These are phyloP conservation scores for Andrena camellia DNA, from an alignment of 2,888 invertebrate genomes.

Conservation along the genomic window DNA sequence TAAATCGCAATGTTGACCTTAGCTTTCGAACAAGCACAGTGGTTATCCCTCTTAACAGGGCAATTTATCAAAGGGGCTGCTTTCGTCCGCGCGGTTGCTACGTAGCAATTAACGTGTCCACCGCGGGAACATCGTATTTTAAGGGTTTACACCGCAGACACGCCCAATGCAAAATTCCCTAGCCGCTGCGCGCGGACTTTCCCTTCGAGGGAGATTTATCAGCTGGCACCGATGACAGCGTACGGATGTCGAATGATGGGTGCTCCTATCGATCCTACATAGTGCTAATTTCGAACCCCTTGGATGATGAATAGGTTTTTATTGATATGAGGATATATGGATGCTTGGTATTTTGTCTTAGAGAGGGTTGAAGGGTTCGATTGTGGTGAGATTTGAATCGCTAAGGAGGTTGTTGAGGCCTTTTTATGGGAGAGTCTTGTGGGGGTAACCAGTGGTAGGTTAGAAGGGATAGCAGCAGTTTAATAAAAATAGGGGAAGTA, in stretches of 20 bases:
- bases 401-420: neutral
- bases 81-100: constrained; percentile 81
- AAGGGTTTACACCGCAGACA: constrained; percentile 81
- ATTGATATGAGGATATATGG: neutral
- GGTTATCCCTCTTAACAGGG: constrained; percentile 72
- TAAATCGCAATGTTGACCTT: too few relatives aligned
- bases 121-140: constrained; percentile 83
- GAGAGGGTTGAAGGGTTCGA: neutral
- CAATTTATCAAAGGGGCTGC: constrained; percentile 82
- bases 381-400: neutral
- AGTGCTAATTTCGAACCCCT: neutral
- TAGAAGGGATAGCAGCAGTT: too few relatives aligned
- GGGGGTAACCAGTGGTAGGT: too few relatives aligned
- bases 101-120: constrained; percentile 84
- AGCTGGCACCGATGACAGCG: constrained; percentile 45
- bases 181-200: constrained; percentile 49
- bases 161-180: constrained; percentile 83
- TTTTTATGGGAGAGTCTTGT: neutral
- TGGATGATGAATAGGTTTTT: constrained; percentile 5
- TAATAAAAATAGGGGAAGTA: too few relatives aligned
- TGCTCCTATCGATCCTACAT: neutral
- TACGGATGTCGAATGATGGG: neutral
- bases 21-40: too few relatives aligned
- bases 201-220: constrained; percentile 58
- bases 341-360: neutral